These are phyloP conservation scores for Oreochromis spilurus DNA, from an alignment of 2,113 vertebrate species.

Conservation along the genomic window DNA sequence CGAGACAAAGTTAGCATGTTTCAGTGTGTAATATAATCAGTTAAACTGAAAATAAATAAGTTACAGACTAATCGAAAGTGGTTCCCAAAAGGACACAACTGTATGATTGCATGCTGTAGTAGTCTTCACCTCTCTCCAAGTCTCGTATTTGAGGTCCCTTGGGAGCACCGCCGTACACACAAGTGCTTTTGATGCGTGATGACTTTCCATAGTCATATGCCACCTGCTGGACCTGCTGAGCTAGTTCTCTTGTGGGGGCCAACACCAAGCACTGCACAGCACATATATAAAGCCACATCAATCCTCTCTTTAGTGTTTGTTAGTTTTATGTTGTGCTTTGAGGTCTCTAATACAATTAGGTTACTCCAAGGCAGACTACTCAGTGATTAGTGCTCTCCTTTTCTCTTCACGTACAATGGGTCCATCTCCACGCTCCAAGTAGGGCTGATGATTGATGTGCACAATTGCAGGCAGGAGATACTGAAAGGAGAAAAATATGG, in stretches of 20 bases:
- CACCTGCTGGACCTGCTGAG: slow-evolving; percentile 98
- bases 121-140: slow-evolving; percentile 86
- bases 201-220: slow-evolving; percentile 92
- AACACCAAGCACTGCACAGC: slow-evolving; percentile 85
- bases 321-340: background rate
- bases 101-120: background rate
- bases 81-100: background rate
- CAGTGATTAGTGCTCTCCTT: background rate
- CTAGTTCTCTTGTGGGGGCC: slow-evolving; percentile 94
- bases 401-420: slow-evolving; percentile 85
- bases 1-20: background rate
- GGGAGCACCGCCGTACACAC: slow-evolving; percentile 95
- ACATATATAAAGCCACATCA: background rate
- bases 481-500: slow-evolving; percentile 60
- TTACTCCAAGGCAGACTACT: background rate
- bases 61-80: background rate
- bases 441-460: slow-evolving; percentile 97
- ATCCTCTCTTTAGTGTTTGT: background rate
- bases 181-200: slow-evolving; percentile 94
- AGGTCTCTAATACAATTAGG: background rate
- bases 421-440: slow-evolving; percentile 93
- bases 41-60: background rate
- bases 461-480: slow-evolving; percentile 94
- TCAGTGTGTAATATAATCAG: background rate
- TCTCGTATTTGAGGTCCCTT: slow-evolving; percentile 97